Evolutionary conservation across 2,113 vertebrate genomes (phyloP).

Genomic region (Brienomyrus brachyistius): DNA sequence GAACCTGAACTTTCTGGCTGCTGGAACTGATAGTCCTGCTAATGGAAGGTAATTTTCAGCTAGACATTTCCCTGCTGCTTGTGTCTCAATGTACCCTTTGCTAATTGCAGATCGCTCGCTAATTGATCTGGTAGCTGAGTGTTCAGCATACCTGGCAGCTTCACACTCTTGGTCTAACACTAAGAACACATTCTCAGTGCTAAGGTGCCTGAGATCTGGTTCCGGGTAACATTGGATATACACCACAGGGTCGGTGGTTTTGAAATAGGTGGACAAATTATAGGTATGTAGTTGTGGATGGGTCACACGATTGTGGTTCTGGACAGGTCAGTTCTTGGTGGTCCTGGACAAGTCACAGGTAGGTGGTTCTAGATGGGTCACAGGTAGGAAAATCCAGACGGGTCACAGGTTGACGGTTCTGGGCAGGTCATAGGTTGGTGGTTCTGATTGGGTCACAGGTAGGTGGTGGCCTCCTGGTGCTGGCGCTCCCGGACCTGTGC

Average conservation of each 20-base stretch:
- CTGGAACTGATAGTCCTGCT: neutral
- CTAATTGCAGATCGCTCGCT: neutral
- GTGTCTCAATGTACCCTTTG: neutral
- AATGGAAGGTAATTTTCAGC: neutral
- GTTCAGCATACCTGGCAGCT: neutral
- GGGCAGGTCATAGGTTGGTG: too few species aligned
- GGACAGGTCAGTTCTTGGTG: neutral
- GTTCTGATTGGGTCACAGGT: conserved; percentile 58
- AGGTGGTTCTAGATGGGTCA: conserved; percentile 68
- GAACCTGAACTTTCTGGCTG: neutral
- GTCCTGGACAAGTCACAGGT: conserved; percentile 47
- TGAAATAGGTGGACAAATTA: neutral
- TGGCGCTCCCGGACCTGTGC: conserved; percentile 81
- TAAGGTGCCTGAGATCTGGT: neutral
- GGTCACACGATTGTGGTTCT: conserved; percentile 76
- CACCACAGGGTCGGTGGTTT: neutral
- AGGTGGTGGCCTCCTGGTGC: conserved; percentile 81
- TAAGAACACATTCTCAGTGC: neutral
- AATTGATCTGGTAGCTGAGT: neutral
- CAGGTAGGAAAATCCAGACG: too few species aligned
- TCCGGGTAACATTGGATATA: neutral
- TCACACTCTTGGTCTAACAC: neutral
- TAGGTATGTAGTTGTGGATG: neutral
- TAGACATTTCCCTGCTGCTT: neutral
- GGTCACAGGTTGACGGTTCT: neutral